phyloP scores from a whole-genome alignment of 1,140 invertebrate species.

The Diachasma alloeum region DNA sequence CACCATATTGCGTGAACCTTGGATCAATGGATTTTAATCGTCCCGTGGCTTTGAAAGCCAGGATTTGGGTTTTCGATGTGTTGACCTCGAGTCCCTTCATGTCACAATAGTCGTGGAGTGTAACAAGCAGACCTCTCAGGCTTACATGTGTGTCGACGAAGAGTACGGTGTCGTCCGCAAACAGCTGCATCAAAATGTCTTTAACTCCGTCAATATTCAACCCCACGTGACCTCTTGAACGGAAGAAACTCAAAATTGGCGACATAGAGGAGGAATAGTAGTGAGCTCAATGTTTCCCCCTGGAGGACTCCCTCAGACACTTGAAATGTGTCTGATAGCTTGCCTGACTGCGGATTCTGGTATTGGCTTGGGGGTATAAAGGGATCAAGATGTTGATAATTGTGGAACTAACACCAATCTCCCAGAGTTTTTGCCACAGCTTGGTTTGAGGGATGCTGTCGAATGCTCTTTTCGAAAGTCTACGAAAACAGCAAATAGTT shows the following conservation, averaged over 20 bases:
- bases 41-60: conserved; percentile 3
- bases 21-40: not conserved
- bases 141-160: conserved; percentile 9
- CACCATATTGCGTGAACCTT: not conserved
- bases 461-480: conserved; percentile 18
- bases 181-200: conserved; percentile 15
- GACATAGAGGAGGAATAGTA: too few species aligned
- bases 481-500: conserved; percentile 19
- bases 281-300: too few species aligned
- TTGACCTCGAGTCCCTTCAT: conserved; percentile 14
- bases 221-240: not conserved
- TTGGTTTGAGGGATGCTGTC: conserved; percentile 11
- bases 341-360: too few species aligned
- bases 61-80: conserved; percentile 18
- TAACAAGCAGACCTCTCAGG: conserved; percentile 6
- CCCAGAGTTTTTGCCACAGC: conserved; percentile 17
- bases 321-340: too few species aligned
- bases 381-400: not conserved
- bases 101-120: conserved; percentile 23
- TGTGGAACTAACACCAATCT: not conserved
- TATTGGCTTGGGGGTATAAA: too few species aligned
- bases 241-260: not conserved
- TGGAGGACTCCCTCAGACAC: too few species aligned
- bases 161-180: conserved; percentile 22
- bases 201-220: not conserved